Evolutionary conservation across 2,888 invertebrate species (phyloP).

Genomic region (Sarcophaga carnaria): DNA sequence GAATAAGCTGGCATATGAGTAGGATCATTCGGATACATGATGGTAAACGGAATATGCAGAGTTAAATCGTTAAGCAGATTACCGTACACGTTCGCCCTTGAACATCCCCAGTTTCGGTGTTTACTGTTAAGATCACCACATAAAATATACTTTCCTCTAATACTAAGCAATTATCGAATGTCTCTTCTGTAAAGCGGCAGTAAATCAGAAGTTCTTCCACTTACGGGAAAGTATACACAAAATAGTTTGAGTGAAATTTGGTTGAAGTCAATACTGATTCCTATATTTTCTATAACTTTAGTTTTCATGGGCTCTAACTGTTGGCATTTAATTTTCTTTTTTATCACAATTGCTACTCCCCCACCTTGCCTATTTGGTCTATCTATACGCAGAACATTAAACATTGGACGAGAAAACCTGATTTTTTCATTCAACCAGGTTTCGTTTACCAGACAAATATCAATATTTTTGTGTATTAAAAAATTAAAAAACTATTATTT

Average conservation of each 20-base stretch:
- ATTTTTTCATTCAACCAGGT: slow-evolving; percentile 1
- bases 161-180: slow-evolving; percentile 26
- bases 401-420: slow-evolving; percentile 1
- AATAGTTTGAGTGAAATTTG: slow-evolving; percentile 17
- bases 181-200: slow-evolving; percentile 26
- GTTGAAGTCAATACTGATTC: slow-evolving; percentile 10
- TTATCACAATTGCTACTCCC: slow-evolving; percentile 45
- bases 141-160: slow-evolving; percentile 14
- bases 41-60: slow-evolving; percentile 14
- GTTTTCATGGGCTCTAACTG: slow-evolving; percentile 8
- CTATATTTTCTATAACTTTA: slow-evolving; percentile 46
- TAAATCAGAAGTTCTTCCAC: slow-evolving; percentile 13
- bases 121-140: slow-evolving; percentile 55
- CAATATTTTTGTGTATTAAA: slow-evolving; percentile 31
- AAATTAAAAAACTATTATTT: slow-evolving; percentile 44
- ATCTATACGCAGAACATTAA: slow-evolving; percentile 25
- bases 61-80: slow-evolving; percentile 50
- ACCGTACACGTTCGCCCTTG: slow-evolving; percentile 45
- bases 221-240: slow-evolving; percentile 39
- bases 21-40: slow-evolving; percentile 11
- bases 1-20: slow-evolving; percentile 37
- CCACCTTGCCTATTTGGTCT: slow-evolving; percentile 23
- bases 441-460: slow-evolving; percentile 43
- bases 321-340: not conserved
- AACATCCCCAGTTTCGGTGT: slow-evolving; percentile 46